phyloP scores from a whole-genome alignment of 2,113 vertebrate species.

The Peromyscus californicus region DNA sequence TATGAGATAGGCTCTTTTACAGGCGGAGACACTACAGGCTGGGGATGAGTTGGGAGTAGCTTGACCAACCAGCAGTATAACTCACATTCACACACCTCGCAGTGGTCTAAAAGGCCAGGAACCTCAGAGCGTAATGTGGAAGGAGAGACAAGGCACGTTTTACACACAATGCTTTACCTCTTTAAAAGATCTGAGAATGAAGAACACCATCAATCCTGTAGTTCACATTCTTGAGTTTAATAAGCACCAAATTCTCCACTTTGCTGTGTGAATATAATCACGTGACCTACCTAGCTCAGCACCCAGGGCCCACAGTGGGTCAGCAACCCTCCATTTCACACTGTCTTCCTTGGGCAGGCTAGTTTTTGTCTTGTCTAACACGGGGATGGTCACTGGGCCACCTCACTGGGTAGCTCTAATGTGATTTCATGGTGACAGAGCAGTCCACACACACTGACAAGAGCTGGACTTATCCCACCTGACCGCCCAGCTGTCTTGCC shows the following conservation, averaged over 20 bases:
- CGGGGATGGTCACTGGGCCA: fast-evolving
- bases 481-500: neutral
- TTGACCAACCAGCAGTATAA: neutral
- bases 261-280: neutral
- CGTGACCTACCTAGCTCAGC: neutral
- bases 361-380: neutral
- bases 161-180: neutral
- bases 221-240: neutral
- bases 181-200: neutral
- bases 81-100: neutral
- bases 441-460: neutral
- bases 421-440: neutral
- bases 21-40: neutral
- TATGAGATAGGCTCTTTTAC: neutral
- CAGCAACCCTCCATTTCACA: neutral
- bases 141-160: neutral
- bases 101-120: neutral
- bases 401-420: neutral
- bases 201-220: neutral
- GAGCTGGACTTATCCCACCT: neutral
- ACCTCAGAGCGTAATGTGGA: neutral
- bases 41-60: neutral
- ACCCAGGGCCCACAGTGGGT: neutral
- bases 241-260: neutral
- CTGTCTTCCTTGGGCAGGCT: neutral